These are phyloP conservation scores for Hydrotaea diabolus DNA, from an alignment of 2,888 invertebrate genomes.

Conservation along the genomic window DNA sequence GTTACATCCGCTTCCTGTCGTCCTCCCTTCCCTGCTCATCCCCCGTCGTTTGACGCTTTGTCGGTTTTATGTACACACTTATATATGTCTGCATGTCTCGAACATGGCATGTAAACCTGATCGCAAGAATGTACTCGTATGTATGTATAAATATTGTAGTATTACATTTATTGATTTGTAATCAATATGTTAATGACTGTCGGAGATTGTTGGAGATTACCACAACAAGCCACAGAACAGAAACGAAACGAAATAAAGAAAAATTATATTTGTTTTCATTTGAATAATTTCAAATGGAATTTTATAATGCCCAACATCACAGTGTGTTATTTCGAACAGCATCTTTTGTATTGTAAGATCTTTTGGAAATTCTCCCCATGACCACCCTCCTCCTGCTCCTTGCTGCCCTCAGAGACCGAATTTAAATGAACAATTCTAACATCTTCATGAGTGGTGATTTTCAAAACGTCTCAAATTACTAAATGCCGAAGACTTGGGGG, in stretches of 20 bases:
- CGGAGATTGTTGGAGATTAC: conserved; percentile 21
- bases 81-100: background rate
- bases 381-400: no score
- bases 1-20: background rate
- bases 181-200: conserved; percentile 39
- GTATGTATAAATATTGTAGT: conserved; percentile 33
- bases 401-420: no score
- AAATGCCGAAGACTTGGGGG: no score
- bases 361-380: no score
- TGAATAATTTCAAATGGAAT: conserved; percentile 18
- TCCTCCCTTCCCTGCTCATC: no score
- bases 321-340: background rate
- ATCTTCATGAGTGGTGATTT: no score
- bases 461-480: no score
- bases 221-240: conserved; percentile 12
- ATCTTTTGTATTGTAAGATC: background rate
- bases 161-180: conserved; percentile 36
- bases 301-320: no score
- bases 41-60: background rate
- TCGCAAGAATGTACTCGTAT: background rate
- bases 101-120: background rate
- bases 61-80: no score
- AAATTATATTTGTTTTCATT: conserved; percentile 21
- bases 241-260: background rate
- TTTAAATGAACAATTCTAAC: no score